Conservation (phyloP, 2,888 invertebrate species). For the Coelopa pilipes region DNA sequence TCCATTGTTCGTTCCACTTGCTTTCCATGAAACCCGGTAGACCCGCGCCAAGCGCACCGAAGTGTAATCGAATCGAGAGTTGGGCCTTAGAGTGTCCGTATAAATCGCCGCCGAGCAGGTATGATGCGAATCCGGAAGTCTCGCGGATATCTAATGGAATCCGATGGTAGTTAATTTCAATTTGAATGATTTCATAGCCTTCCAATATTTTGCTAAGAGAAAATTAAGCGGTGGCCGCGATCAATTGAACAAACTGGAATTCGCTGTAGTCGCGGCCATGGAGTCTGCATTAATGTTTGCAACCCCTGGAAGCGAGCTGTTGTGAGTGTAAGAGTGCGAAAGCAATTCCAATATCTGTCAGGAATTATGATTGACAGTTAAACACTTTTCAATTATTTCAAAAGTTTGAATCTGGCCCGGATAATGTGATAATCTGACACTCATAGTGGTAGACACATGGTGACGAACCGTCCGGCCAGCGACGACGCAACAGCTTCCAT, state of each 20-base stretch:
- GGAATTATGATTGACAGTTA: conserved; percentile 41
- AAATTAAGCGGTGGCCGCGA: not conserved
- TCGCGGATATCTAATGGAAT: too few relatives aligned
- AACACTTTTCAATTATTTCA: conserved; percentile 43
- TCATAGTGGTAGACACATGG: conserved; percentile 44
- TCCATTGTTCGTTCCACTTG: conserved; percentile 3
- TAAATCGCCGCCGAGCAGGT: too few relatives aligned
- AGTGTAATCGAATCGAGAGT: too few relatives aligned
- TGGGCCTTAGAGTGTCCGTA: too few relatives aligned
- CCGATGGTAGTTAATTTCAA: too few relatives aligned
- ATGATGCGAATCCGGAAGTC: too few relatives aligned
- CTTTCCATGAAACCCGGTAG: not conserved
- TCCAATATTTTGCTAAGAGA: not conserved
- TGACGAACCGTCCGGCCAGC: conserved; percentile 39
- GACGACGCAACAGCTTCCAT: conserved; percentile 32
- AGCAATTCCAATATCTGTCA: conserved; percentile 40
- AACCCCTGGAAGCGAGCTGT: not conserved
- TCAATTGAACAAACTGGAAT: not conserved
- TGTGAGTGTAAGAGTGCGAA: not conserved
- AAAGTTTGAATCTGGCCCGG: conserved; percentile 37
- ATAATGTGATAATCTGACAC: conserved; percentile 45
- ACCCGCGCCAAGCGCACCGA: not conserved
- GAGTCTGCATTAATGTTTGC: not conserved
- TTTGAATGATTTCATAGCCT: conserved; percentile 19
- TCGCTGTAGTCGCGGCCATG: too few relatives aligned